Conservation (phyloP, 2,888 invertebrate genomes). For the Meta bourneti region DNA sequence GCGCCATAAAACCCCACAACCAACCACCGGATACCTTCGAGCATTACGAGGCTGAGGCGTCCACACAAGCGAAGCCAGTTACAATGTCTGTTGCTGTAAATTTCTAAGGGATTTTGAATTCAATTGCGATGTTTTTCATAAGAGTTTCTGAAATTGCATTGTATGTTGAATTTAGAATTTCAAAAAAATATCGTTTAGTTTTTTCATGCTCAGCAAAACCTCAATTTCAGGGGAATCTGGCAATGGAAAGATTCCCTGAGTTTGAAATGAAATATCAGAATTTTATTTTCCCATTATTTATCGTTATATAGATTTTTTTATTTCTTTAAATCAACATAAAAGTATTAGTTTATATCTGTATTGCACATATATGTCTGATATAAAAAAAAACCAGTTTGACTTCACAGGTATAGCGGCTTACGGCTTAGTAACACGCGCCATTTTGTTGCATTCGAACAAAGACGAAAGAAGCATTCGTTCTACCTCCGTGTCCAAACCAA, state of each 20-base stretch:
- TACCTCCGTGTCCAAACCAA: not conserved
- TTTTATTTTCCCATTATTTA: not conserved
- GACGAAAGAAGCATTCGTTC: conserved; percentile 31
- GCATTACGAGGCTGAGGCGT: too few relatives aligned
- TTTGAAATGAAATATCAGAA: conserved; percentile 18
- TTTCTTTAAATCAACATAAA: not conserved
- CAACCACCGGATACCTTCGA: too few relatives aligned
- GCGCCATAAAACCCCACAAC: too few relatives aligned
- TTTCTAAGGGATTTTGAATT: too few relatives aligned
- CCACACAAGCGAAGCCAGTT: too few relatives aligned
- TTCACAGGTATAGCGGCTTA: conserved; percentile 44
- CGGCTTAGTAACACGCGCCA: conserved; percentile 35
- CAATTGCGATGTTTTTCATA: too few relatives aligned
- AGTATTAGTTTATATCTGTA: conserved; percentile 16
- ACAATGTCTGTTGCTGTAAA: too few relatives aligned
- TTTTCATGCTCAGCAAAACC: too few relatives aligned
- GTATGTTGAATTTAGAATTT: too few relatives aligned
- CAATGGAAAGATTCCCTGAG: not conserved
- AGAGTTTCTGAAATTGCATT: too few relatives aligned
- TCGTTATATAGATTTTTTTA: not conserved
- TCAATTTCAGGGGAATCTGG: not conserved
- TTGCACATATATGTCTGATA: not conserved
- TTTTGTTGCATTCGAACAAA: conserved; percentile 67
- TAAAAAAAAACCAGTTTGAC: conserved; percentile 13
- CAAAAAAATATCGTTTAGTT: too few relatives aligned